Percentiles rank a stretch among this genome's conserved stretches.
Evolutionary conservation across 2,113 vertebrate genomes (phyloP).

Genomic region (Phaetusa simplex): DNA sequence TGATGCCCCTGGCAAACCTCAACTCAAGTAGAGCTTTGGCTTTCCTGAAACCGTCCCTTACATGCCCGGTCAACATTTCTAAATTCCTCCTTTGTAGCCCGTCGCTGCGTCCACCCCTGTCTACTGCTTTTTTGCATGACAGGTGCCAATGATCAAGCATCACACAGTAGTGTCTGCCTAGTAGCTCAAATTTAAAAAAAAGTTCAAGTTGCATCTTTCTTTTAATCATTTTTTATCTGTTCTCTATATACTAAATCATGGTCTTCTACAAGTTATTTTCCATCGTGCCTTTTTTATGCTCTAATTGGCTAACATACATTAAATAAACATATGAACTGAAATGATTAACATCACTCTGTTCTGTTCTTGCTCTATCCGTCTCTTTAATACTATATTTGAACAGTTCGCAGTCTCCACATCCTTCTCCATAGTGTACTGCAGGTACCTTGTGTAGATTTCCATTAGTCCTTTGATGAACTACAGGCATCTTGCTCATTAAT

Average conservation of each 20-base stretch:
- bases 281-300: not conserved
- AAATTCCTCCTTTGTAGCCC: not conserved
- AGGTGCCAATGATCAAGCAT: not conserved
- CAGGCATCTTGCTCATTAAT: not conserved
- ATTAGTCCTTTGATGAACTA: not conserved
- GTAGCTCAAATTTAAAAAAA: not conserved
- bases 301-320: not conserved
- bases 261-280: not conserved
- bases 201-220: not conserved
- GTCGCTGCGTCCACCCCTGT: not conserved
- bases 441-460: not conserved
- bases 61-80: not conserved
- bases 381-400: not conserved
- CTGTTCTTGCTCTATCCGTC: not conserved
- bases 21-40: not conserved
- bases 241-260: not conserved
- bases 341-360: not conserved
- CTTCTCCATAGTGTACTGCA: not conserved
- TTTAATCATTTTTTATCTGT: not conserved
- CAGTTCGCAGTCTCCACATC: not conserved
- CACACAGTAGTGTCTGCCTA: not conserved
- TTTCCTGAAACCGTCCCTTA: not conserved
- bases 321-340: not conserved
- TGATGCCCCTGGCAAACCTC: not conserved
- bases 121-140: not conserved